Conservation (phyloP, 2,888 invertebrate genomes). For the Operophtera brumata region DNA sequence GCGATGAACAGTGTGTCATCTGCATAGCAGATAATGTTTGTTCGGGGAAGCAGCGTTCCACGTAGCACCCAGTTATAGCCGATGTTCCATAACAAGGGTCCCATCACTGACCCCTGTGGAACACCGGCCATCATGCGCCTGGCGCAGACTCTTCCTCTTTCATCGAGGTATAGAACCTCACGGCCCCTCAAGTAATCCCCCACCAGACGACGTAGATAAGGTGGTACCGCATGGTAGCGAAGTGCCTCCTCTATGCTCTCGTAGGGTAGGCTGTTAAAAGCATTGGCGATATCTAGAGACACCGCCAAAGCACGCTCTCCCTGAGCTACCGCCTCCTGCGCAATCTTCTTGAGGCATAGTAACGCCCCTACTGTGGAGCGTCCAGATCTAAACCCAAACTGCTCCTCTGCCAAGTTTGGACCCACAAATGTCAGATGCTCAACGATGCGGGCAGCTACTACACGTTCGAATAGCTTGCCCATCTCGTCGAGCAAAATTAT, state of each 20-base stretch:
- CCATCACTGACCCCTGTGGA: no score
- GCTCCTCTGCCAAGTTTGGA: constrained; percentile 12
- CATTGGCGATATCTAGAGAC: constrained; percentile 33
- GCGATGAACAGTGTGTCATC: constrained; percentile 7
- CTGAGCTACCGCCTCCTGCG: constrained; percentile 10
- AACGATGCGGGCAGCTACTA: constrained; percentile 9
- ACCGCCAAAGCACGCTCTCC: constrained; percentile 30
- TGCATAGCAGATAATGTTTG: constrained; percentile 11
- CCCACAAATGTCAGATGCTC: constrained; percentile 15
- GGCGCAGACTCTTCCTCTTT: neutral
- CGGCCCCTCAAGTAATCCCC: neutral
- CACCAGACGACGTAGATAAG: no score
- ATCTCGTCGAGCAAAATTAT: constrained; percentile 2
- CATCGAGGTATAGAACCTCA: neutral
- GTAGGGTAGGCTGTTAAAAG: constrained; percentile 35
- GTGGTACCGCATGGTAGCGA: constrained; percentile 24
- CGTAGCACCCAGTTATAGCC: no score
- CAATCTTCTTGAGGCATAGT: neutral
- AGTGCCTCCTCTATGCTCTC: constrained; percentile 31
- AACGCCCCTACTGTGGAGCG: constrained; percentile 7
- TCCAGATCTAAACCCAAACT: neutral
- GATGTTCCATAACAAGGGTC: no score
- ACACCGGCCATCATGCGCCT: constrained; percentile 2
- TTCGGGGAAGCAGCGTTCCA: neutral
- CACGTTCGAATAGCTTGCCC: constrained; percentile 2